phyloP scores from a whole-genome alignment of 1,140 invertebrate genomes.

The Aphelenchoides avenae region DNA sequence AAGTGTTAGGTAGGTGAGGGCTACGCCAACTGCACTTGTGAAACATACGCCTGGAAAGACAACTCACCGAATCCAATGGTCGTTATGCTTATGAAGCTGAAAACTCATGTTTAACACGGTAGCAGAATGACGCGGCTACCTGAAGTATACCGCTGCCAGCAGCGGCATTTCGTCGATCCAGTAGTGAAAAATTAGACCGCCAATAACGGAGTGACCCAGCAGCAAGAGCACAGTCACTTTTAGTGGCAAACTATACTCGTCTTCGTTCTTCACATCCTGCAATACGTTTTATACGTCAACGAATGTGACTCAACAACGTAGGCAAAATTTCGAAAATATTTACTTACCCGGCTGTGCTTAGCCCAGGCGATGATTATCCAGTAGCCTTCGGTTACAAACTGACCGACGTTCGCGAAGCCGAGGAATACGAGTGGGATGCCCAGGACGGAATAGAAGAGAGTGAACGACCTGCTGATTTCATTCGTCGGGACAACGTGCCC shows the following conservation, averaged over 20 bases:
- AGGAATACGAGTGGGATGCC: slow-evolving; percentile 24
- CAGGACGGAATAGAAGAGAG: slow-evolving; percentile 17
- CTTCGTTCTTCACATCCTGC: no score
- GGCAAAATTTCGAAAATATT: no score
- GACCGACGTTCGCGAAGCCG: slow-evolving; percentile 12
- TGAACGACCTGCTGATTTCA: slow-evolving; percentile 1
- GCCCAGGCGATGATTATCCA: slow-evolving; percentile 11
- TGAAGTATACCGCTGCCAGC: slow-evolving; percentile 21
- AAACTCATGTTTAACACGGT: slow-evolving; percentile 9
- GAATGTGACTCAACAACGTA: no score
- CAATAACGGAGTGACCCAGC: slow-evolving; percentile 19
- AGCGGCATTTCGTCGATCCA: slow-evolving; percentile 18
- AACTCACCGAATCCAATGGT: slow-evolving; percentile 27
- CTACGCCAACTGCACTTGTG: no score
- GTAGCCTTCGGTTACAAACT: slow-evolving; percentile 23
- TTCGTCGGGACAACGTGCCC: slow-evolving; percentile 23
- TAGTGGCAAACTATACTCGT: no score
- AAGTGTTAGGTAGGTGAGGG: no score
- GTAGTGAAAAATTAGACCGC: slow-evolving; percentile 22
- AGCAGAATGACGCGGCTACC: background rate
- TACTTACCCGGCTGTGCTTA: slow-evolving; percentile 11
- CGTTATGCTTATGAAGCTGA: slow-evolving; percentile 25
- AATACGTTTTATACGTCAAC: no score
- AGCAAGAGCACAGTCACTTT: slow-evolving; percentile 18
- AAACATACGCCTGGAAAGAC: no score